These are phyloP conservation scores for Calliphora vomitoria DNA, from an alignment of 2,888 invertebrate genomes.

Conservation along the genomic window DNA sequence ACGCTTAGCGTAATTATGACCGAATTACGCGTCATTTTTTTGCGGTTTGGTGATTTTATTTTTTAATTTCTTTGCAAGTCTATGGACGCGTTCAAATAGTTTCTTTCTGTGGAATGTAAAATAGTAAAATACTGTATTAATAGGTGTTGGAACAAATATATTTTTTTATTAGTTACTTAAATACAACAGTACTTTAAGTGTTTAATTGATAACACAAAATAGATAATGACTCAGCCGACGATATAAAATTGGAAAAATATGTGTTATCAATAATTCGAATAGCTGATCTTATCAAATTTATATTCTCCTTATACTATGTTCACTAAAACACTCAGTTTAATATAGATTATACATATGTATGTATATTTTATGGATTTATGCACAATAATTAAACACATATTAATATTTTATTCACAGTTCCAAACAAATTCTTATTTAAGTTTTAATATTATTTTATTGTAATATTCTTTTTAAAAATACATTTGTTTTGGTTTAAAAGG, in stretches of 20 bases:
- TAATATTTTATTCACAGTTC: no score
- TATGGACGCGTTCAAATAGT: background rate
- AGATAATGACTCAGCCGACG: constrained; percentile 26
- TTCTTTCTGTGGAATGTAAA: constrained; percentile 3
- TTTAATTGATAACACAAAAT: constrained; percentile 32
- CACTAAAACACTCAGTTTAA: background rate
- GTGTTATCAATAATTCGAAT: constrained; percentile 6
- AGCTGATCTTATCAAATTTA: constrained; percentile 27
- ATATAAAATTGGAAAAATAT: constrained; percentile 8
- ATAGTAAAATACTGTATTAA: background rate
- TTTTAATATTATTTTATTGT: no score
- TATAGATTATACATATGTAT: background rate
- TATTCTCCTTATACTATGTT: background rate
- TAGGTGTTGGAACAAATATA: background rate
- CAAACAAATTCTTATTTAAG: no score
- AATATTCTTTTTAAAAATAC: no score
- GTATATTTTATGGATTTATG: no score
- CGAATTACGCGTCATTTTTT: constrained; percentile 21
- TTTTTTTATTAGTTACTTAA: background rate
- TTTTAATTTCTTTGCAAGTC: background rate
- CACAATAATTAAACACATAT: no score
- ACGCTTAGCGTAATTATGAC: background rate
- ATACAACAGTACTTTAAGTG: background rate
- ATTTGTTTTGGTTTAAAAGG: background rate
- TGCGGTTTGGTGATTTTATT: background rate